Base-by-base conservation (phyloP, 1,140 invertebrate species). In the Sweltsa coloradensis region DNA sequence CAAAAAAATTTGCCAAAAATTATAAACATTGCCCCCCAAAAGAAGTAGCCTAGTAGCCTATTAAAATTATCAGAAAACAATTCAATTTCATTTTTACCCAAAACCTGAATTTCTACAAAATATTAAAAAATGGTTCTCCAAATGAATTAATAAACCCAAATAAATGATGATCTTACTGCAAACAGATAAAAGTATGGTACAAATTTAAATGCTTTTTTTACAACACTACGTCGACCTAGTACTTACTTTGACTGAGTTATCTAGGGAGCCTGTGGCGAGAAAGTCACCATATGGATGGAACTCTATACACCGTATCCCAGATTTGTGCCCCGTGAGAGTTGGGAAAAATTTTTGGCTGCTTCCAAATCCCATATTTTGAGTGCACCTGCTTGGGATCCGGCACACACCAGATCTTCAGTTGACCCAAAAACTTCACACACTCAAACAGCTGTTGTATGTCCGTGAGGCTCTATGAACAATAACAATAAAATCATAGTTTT, bases 331-430 rank as follows among this genome's bases (percentile, higher is more conserved):
- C 52, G 87, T 92, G 16, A 97, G 72, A 29, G 91, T 95, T 51
- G 90, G 75, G 37, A 92, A 75, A 42, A 95, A 75, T 70, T 91
- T 94, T n/a, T n/a, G 22, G 87, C 85, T 47, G 88, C 87, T 66
- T 97, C 93, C 50, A 98, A 70, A 62, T 98, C 92, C 93, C 94
- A 98, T 49, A 96, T 84, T 72, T 95, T 95, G 11, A 98, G 69
- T 24, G 89, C 85, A 25, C 95, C 95, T 45, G 83, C 87, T 62
- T 88, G 79, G 36, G 92, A 94, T 5, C 93, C 95, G 27, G 93
- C 91, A 65, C 89, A 92, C 2, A 97, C 91, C 54, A 93, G 76
- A 62, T 97, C 91, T 70, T 97, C 95, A 45, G 86, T 83, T 59
- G 90, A 81, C 31, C 88, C 88, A 73, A 98, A n/a, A n/a, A 98